Evolutionary conservation across 2,797 vertebrate species (phyloP), one percentile per base, ranked within the genome.

Genomic region (Neostethus bicornis): DNA sequence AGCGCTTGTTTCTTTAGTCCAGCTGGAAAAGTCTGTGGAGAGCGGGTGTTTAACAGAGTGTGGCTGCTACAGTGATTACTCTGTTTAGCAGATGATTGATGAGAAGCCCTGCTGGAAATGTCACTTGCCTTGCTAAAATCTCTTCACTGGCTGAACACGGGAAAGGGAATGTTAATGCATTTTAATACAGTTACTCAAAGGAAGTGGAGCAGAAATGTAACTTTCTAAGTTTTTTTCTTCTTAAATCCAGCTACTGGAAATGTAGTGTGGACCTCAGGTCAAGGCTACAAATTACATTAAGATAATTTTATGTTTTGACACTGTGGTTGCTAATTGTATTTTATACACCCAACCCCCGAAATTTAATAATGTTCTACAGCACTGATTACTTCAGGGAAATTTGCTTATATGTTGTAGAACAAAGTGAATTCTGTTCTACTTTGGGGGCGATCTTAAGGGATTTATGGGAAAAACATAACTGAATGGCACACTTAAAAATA

Each of bases 61-160:
- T 80, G 66, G 84, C 82, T 83, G 84, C 80, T 83, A 68, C 73
- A 79, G 83, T 87, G 85, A 89, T 89, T 87, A 89, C 83, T 86
- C 83, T 89, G 83, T 88, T 89, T 88, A 89, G 84, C 73, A 77
- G 80, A 77, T 89, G 87, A 90, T 88, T 89, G 88, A 90, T 90
- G 86, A 85, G 76, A 73, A 80, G 70, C 83, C 68, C 76, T 75
- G 73, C 80, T 88, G 85, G 78, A 87, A 90, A 90, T 89, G 88
- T 86, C 88, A 88, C 81, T 84, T 70, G 77, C 72, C 69, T 73
- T 61, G 78, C 77, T 86, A 85, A 86, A 89, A 85, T 78, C 84
- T 86, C 88, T 88, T 75, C 79, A 85, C 77, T 56, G 43, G 35
- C 77, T 75, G 77, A 86, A 84, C 79, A 83, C 76, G 69, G 78